Conservation (phyloP, 1,140 invertebrate species). For the Caerostris darwini region DNA sequence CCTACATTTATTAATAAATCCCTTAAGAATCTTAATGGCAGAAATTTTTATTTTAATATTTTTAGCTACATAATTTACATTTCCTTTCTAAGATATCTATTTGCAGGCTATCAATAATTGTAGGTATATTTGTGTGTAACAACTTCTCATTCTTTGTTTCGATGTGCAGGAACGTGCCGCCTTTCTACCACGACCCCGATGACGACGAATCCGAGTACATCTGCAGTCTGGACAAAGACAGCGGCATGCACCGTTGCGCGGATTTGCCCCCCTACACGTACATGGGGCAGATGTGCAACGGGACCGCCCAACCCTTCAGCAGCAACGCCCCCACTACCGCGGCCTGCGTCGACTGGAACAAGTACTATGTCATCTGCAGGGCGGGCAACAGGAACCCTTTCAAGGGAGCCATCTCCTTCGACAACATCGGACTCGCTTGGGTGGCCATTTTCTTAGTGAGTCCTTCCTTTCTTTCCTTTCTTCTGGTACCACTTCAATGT, state of each 20-base stretch:
- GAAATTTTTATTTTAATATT: too few species aligned
- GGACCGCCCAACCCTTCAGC: slow-evolving; percentile 79
- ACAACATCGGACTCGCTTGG: slow-evolving; percentile 99
- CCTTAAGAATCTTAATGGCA: too few species aligned
- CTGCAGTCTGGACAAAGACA: slow-evolving; percentile 95
- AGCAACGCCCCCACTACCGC: slow-evolving; percentile 57
- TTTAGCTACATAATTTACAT: too few species aligned
- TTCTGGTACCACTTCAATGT: background rate
- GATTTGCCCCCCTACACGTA: slow-evolving; percentile 91
- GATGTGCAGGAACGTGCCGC: slow-evolving; percentile 57
- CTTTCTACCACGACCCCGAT: slow-evolving; percentile 80
- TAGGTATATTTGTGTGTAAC: too few species aligned
- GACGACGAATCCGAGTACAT: slow-evolving; percentile 97
- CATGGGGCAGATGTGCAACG: slow-evolving; percentile 87
- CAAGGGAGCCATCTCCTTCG: slow-evolving; percentile 99
- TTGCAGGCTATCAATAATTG: too few species aligned
- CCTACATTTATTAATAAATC: too few species aligned
- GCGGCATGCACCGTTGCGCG: slow-evolving; percentile 95
- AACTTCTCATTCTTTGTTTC: too few species aligned
- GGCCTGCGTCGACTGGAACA: slow-evolving; percentile 98
- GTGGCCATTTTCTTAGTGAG: slow-evolving; percentile 96
- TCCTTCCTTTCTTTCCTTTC: background rate
- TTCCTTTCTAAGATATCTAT: too few species aligned
- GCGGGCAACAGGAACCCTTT: slow-evolving; percentile 98
- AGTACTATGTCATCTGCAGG: slow-evolving; percentile 97